Percentiles rank a stretch among this genome's conserved stretches.
Evolutionary conservation across 2,797 vertebrate species (phyloP).

Genomic region (Nothura maculosa): DNA sequence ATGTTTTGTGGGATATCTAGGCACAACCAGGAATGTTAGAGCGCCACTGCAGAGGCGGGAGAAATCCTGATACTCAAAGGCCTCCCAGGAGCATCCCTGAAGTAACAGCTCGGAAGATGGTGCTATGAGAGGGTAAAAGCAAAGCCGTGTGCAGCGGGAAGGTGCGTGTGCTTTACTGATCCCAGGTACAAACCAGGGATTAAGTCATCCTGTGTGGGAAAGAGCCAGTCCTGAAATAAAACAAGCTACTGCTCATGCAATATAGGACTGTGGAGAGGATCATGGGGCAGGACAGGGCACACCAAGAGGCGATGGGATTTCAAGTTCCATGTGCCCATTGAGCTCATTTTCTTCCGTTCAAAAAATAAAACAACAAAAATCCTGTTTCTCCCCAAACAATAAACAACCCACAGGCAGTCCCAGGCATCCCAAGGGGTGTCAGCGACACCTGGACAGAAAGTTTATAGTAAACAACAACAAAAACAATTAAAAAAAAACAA

Average conservation of each 20-base stretch:
- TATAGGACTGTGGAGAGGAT: background rate
- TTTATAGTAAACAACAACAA: background rate
- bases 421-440: background rate
- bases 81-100: background rate
- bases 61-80: background rate
- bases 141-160: background rate
- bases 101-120: background rate
- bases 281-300: fast-evolving
- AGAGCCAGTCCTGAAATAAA: background rate
- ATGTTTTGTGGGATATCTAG: background rate
- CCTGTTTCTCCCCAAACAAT: too few species aligned
- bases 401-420: background rate
- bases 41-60: background rate
- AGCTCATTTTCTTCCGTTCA: background rate
- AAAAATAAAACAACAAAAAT: background rate
- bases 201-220: background rate
- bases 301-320: background rate
- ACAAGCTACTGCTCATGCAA: background rate
- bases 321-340: background rate
- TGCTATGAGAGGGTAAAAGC: background rate
- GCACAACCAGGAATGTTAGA: background rate
- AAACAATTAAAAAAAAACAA: background rate
- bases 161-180: background rate
- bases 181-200: background rate
- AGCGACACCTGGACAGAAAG: background rate